These are phyloP conservation scores for Oryzias javanicus DNA, from an alignment of 2,113 vertebrate species.

Conservation along the genomic window DNA sequence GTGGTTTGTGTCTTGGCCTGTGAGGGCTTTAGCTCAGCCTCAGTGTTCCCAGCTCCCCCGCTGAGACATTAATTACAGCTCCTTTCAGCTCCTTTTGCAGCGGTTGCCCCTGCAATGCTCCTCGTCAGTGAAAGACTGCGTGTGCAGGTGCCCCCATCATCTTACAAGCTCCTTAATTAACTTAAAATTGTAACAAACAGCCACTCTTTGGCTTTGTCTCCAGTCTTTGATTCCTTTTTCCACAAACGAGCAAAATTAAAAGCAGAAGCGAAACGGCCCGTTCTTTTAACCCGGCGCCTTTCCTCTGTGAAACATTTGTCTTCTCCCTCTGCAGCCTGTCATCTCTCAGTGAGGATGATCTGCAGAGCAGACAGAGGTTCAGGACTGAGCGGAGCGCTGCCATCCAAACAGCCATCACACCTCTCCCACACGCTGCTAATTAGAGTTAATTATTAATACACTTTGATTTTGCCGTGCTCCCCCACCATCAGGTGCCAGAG, in stretches of 20 bases:
- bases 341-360: conserved; percentile 64
- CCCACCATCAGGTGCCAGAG: conserved; percentile 67
- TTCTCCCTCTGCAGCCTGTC: conserved; percentile 58
- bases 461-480: conserved; percentile 76
- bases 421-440: conserved; percentile 75
- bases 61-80: conserved; percentile 78
- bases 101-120: conserved; percentile 60
- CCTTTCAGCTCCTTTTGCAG: conserved; percentile 63
- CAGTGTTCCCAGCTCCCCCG: conserved; percentile 58
- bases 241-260: conserved; percentile 46
- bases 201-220: conserved; percentile 38
- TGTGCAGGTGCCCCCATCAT: conserved; percentile 60
- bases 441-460: conserved; percentile 81
- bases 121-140: conserved; percentile 51
- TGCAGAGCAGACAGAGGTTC: conserved; percentile 66
- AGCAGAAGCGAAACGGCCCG: conserved; percentile 17
- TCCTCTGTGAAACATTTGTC: conserved; percentile 57
- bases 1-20: conserved; percentile 61
- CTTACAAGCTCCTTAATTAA: conserved; percentile 71
- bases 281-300: conserved; percentile 47
- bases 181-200: conserved; percentile 63
- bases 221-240: conserved; percentile 28
- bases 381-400: conserved; percentile 62
- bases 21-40: conserved; percentile 59
- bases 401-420: conserved; percentile 73